Conservation (phyloP, 2,113 vertebrate genomes). For the Mobula hypostoma region DNA sequence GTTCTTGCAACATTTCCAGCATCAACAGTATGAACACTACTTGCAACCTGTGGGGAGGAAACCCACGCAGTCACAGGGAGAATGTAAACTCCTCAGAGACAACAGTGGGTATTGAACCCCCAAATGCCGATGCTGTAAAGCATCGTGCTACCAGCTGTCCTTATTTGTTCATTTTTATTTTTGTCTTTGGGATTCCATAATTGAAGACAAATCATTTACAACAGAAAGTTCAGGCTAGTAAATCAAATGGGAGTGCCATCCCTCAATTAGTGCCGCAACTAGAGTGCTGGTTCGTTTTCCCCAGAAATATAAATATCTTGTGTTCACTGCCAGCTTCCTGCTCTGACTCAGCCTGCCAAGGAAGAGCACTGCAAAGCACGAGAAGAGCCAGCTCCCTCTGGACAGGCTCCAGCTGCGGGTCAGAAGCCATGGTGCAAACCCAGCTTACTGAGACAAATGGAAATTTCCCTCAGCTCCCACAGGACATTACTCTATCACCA, state of each 20-base stretch:
- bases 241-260: background rate
- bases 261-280: background rate
- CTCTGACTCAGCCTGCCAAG: background rate
- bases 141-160: too few species aligned
- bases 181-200: background rate
- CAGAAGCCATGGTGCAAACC: too few species aligned
- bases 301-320: slow-evolving; percentile 1
- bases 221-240: background rate
- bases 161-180: background rate
- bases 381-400: background rate
- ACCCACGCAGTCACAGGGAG: too few species aligned
- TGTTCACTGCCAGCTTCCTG: background rate
- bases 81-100: too few species aligned
- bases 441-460: background rate
- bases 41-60: too few species aligned
- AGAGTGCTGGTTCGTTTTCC: background rate
- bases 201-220: background rate
- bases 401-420: background rate
- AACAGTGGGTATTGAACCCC: too few species aligned
- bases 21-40: too few species aligned
- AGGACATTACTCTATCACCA: too few species aligned
- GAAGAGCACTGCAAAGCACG: background rate
- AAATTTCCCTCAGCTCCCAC: background rate
- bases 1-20: too few species aligned
- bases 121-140: too few species aligned